phyloP scores from a whole-genome alignment of 1,140 invertebrate species.

The Daktulosphaira vitifoliae region DNA sequence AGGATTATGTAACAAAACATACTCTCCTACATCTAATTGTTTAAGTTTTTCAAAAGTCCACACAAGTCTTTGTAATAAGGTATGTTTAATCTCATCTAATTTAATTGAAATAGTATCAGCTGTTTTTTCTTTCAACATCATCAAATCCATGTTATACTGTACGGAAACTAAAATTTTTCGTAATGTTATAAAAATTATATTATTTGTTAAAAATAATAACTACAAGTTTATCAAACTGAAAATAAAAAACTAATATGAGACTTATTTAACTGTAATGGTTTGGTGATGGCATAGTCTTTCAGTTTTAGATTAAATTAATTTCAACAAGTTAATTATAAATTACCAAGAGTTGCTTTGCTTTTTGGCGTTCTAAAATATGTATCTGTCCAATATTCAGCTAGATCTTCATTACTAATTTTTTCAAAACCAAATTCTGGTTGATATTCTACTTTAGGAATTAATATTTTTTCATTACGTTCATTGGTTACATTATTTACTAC shows the following conservation, averaged over 20 bases:
- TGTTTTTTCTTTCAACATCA: background rate
- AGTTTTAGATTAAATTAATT: no score
- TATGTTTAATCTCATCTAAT: background rate
- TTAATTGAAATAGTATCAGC: background rate
- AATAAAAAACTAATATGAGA: no score
- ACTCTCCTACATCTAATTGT: conserved; percentile 5
- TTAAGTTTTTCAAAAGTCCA: background rate
- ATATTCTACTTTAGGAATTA: conserved; percentile 22
- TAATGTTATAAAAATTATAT: no score
- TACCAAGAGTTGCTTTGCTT: background rate
- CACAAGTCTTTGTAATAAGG: background rate
- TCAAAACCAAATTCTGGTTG: conserved; percentile 26
- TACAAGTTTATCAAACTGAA: no score
- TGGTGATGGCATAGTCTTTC: no score
- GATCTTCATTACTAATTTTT: conserved; percentile 6
- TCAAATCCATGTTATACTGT: conserved; percentile 15
- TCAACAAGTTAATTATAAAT: no score
- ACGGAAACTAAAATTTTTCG: conserved; percentile 13
- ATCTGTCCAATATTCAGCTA: conserved; percentile 13
- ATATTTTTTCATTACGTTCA: background rate
- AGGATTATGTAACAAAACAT: conserved; percentile 14
- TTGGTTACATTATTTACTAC: background rate
- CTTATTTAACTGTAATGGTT: no score
- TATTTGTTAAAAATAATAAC: no score
- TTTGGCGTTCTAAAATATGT: conserved; percentile 14